Evolutionary conservation across 2,888 invertebrate genomes (phyloP).

Genomic region (Caenorhabditis sp.): DNA sequence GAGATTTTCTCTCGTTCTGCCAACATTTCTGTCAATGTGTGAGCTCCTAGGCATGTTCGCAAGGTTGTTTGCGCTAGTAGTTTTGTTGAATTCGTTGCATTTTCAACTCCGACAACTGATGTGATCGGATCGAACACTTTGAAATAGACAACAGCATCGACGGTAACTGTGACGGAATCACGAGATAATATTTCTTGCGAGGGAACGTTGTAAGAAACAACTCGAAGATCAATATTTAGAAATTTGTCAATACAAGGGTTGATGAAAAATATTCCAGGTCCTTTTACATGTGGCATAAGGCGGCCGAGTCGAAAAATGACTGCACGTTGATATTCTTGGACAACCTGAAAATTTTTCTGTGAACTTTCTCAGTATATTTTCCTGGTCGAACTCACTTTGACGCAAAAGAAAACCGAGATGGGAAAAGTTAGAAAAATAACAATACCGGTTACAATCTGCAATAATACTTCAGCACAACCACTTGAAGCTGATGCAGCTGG

Average conservation of each 20-base stretch:
- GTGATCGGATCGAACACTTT: conserved; percentile 39
- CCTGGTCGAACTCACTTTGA: conserved; percentile 52
- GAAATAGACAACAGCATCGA: conserved; percentile 48
- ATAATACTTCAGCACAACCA: conserved; percentile 25
- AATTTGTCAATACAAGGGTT: conserved; percentile 76
- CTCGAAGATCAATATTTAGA: conserved; percentile 85
- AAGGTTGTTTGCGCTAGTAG: conserved; percentile 73
- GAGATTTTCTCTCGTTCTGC: conserved; percentile 39
- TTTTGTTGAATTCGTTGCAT: conserved; percentile 77
- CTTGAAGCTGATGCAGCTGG: neutral
- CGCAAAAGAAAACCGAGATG: conserved; percentile 56
- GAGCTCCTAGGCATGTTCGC: conserved; percentile 84
- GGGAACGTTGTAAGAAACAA: conserved; percentile 93
- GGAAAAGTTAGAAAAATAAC: conserved; percentile 66
- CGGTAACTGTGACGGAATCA: conserved; percentile 43
- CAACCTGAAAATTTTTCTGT: conserved; percentile 49
- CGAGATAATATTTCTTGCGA: conserved; percentile 81
- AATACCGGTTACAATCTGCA: conserved; percentile 36
- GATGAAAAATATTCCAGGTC: conserved; percentile 76
- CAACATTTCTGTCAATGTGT: conserved; percentile 38
- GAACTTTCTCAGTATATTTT: neutral
- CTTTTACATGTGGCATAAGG: conserved; percentile 79
- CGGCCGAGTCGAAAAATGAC: conserved; percentile 87
- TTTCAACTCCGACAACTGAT: conserved; percentile 86
- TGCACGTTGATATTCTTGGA: conserved; percentile 77